A percentile compares a stretch with the other conserved stretches of the same genome.
phyloP scores from a whole-genome alignment of 2,113 vertebrate species.

The Ifrita kowaldi region DNA sequence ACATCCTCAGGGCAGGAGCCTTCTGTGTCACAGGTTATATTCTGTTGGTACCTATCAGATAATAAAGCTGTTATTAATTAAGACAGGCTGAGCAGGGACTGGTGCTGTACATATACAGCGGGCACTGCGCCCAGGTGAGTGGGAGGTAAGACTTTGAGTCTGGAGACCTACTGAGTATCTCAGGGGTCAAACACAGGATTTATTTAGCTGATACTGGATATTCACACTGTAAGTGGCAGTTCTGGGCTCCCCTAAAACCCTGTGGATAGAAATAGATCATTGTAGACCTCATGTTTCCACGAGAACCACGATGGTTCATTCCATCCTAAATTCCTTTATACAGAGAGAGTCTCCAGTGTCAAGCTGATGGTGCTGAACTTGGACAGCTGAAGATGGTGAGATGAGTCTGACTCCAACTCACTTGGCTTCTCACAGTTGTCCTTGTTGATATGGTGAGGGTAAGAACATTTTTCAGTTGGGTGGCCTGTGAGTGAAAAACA shows the following conservation, averaged over 20 bases:
- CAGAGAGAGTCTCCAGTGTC: background rate
- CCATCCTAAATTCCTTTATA: background rate
- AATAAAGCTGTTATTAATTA: constrained; percentile 23
- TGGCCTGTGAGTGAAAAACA: background rate
- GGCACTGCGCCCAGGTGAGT: background rate
- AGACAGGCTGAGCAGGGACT: background rate
- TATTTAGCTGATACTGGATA: background rate
- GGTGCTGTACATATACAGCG: background rate
- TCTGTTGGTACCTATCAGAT: background rate
- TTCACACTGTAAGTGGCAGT: background rate
- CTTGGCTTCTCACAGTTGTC: background rate
- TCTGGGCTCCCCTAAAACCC: background rate
- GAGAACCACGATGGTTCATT: background rate
- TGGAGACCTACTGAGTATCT: background rate
- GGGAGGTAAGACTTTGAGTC: background rate
- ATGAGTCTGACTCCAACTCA: background rate
- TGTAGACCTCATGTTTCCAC: background rate
- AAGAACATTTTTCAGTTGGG: background rate
- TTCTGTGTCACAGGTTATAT: background rate
- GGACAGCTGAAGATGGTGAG: background rate
- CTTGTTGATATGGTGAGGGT: background rate
- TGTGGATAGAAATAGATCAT: background rate
- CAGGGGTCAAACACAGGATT: background rate
- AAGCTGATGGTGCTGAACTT: background rate
- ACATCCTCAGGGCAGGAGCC: background rate